Conservation (phyloP, 2,888 invertebrate species). For the Drosophila ochracea region DNA sequence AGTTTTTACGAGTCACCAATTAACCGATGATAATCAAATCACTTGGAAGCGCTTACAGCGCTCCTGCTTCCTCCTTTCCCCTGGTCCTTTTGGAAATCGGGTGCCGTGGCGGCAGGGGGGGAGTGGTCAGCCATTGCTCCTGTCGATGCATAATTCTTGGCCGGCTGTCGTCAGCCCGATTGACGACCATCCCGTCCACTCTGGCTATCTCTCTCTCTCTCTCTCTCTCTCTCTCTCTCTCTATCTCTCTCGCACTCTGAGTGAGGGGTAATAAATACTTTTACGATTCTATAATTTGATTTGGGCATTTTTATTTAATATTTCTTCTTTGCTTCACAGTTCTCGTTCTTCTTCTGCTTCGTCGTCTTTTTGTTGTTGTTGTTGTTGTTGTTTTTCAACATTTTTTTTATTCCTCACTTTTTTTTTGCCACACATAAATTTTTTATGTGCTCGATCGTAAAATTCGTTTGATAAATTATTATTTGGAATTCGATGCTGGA, state of each 20-base stretch:
- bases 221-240: not conserved
- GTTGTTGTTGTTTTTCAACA: conserved; percentile 4
- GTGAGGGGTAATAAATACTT: conserved; percentile 79
- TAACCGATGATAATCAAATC: conserved; percentile 84
- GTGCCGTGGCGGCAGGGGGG: not conserved
- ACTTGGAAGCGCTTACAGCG: conserved; percentile 56
- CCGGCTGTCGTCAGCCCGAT: conserved; percentile 50
- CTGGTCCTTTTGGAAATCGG: not conserved
- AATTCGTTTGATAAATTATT: conserved; percentile 83
- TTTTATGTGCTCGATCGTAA: conserved; percentile 78
- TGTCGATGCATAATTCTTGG: conserved; percentile 61
- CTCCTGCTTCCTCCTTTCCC: conserved; percentile 5
- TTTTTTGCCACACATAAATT: conserved; percentile 64
- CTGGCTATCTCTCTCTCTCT: not conserved
- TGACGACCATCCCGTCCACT: conserved; percentile 38
- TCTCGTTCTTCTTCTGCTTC: not conserved
- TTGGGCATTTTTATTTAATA: conserved; percentile 78
- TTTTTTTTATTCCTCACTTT: not conserved
- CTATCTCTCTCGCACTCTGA: not conserved
- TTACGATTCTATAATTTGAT: conserved; percentile 85
- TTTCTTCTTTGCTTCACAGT: conserved; percentile 40
- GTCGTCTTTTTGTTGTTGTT: not conserved
- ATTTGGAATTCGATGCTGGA: conserved; percentile 61
- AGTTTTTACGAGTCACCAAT: conserved; percentile 83
- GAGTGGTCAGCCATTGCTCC: conserved; percentile 30